Conservation (phyloP, 2,113 vertebrate genomes). For the Jaculus jaculus region DNA sequence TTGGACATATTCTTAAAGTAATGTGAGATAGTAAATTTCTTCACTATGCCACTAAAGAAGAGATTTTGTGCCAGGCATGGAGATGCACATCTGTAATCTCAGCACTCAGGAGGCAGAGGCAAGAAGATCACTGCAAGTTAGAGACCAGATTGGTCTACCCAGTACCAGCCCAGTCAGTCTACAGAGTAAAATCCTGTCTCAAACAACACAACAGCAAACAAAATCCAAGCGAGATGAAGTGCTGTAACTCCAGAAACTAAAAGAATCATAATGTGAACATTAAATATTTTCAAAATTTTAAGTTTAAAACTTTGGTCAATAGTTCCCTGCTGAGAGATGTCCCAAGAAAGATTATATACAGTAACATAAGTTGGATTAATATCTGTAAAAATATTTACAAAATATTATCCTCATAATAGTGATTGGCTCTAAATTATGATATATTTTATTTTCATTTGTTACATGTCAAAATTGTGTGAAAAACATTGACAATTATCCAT, state of each 20-base stretch:
- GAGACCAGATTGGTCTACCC: neutral
- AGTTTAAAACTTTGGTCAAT: neutral
- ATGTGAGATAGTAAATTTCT: neutral
- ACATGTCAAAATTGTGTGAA: slow-evolving; percentile 9
- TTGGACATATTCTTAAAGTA: neutral
- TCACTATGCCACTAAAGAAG: neutral
- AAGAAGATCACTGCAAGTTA: neutral
- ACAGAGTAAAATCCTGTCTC: neutral
- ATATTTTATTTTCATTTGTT: slow-evolving; percentile 7
- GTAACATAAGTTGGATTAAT: neutral
- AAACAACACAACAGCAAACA: neutral
- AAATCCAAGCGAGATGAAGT: neutral
- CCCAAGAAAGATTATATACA: neutral
- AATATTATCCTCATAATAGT: neutral
- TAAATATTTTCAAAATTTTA: neutral
- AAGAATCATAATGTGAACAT: neutral
- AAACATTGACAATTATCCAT: neutral
- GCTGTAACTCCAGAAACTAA: neutral
- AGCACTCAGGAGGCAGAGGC: neutral
- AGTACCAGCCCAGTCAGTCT: neutral
- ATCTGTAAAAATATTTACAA: neutral
- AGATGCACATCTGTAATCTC: neutral
- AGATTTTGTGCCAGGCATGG: neutral
- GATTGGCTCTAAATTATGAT: neutral
- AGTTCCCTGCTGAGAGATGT: neutral